These are phyloP conservation scores for Cyanistes caeruleus DNA, from an alignment of 2,113 vertebrate species.

Conservation along the genomic window DNA sequence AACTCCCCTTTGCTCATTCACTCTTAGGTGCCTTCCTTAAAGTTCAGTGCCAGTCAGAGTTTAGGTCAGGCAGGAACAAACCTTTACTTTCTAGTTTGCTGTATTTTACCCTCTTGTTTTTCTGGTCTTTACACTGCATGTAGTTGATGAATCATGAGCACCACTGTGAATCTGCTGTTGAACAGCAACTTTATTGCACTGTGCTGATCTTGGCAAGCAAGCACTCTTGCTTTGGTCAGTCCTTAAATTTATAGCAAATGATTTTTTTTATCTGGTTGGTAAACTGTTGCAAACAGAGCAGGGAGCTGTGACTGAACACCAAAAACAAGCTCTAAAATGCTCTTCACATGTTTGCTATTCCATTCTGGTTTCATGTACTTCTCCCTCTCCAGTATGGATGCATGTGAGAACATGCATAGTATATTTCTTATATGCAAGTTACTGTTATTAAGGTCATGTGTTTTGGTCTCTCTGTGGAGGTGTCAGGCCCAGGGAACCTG, in stretches of 20 bases:
- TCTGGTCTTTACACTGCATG: neutral
- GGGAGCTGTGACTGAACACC: neutral
- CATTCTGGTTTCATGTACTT: fast-evolving
- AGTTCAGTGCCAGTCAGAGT: neutral
- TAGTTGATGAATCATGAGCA: neutral
- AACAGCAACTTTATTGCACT: neutral
- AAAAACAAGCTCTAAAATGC: neutral
- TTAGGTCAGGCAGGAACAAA: neutral
- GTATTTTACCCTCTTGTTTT: neutral
- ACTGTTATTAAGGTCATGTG: neutral
- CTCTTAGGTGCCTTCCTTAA: neutral
- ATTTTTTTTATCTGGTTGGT: neutral
- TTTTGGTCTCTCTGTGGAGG: neutral
- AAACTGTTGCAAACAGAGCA: neutral
- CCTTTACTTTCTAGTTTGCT: neutral
- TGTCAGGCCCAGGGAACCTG: neutral
- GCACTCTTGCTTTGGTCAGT: neutral
- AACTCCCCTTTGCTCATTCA: neutral
- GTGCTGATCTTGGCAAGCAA: neutral
- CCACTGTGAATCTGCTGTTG: neutral
- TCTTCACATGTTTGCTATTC: neutral
- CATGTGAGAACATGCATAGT: fast-evolving
- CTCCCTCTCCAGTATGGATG: neutral
- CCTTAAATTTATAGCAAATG: neutral
- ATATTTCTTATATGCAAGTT: neutral